Evolutionary conservation across 2,888 invertebrate genomes (phyloP), one percentile per base, ranked within the genome.

Genomic region (Nematopogon swammerdamellus): DNA sequence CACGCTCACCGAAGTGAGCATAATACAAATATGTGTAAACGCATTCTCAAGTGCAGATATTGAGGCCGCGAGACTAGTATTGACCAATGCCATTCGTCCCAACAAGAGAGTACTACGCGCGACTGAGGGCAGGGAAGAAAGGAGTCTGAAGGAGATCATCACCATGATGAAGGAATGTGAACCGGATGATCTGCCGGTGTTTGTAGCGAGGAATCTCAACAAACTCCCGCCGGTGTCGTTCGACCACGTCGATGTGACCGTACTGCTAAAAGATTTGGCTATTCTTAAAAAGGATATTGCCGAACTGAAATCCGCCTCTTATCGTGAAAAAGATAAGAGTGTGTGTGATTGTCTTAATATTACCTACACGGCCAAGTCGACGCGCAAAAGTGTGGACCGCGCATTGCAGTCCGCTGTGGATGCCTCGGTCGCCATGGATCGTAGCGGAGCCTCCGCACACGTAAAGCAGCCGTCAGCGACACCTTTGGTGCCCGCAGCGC

Each of bases 221-320:
- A 49, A 49, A 30, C 18, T 49, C 17, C 49, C 46, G 11, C 49
- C 46, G n/a, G 18, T 49, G 4, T 45, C 46, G 6, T 49, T 49
- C 17, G 29, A 48, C n/a, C 48, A 48, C 19, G 44, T 48, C 3
- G 48, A 48, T 44, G 44, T 48, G 14, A 48, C 44, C n/a, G 14
- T 16, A 11, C 25, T 48, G 25, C 44, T 48, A n/a, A 47, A 47
- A 18, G 47, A 47, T 19, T n/a, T 47, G 3, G 19, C 36, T 2
- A n/a, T 42, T 6, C 10, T 47, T 3, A 30, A 47, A 19, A 29
- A n/a, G 10, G 42, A 47, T 14, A 36, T 36, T 14, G 36, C 36
- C 4, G 36, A 36, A 14, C 11, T 25, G 25, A 25, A 36, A 36
- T 36, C 36, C n/a, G 36, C 36, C 36, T 36, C 36, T 14, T 36